Evolutionary conservation across 2,113 vertebrate genomes (phyloP), one percentile per base, ranked within the genome.

Genomic region (Bombycilla garrulus): DNA sequence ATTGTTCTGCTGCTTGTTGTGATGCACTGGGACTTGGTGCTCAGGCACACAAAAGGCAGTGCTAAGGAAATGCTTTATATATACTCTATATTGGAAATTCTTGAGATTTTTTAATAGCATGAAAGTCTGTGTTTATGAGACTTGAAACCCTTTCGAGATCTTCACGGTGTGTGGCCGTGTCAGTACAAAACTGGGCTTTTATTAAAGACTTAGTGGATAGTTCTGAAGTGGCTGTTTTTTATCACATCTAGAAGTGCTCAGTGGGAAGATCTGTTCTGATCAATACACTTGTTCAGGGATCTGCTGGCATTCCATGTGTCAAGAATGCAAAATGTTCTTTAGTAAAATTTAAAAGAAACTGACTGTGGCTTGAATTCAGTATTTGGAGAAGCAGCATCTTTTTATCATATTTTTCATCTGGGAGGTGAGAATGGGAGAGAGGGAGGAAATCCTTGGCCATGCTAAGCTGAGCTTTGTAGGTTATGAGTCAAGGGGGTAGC

Each of bases 201-300:
- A 12, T 15, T 47, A 25, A 33, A 58, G 21, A 15, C 38, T 48
- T 15, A 25, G 23, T 45, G 36, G 15, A 4, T 9, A 35, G 18
- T 51, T 70, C 38, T 78, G 51, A 65, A 53, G 23, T 40, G 42
- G 20, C 61, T 79, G 42, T 40, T 12, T 12, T 82, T 67, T 47
- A 5, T 60, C 7, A 5, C 4, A 4, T 40, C 54, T 12, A 24
- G 20, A 44, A 73, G 26, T 23, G 7, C n/a, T 36, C 2, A 1
- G n/a, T 16, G 57, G 35, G 18, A 47, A 40, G 23, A 12, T 56
- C 29, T 80, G 4, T 33, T 77, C 17, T 40, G 54, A 10, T 58
- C 38, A 11, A 9, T 29, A 12, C 48, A 7, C 2, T 13, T 7
- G 1, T 22, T 42, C n/a, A 69, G 33, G 21, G 50, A 24, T 45